Base-by-base conservation (phyloP, 2,888 invertebrate species). In the Erebia ligea region DNA sequence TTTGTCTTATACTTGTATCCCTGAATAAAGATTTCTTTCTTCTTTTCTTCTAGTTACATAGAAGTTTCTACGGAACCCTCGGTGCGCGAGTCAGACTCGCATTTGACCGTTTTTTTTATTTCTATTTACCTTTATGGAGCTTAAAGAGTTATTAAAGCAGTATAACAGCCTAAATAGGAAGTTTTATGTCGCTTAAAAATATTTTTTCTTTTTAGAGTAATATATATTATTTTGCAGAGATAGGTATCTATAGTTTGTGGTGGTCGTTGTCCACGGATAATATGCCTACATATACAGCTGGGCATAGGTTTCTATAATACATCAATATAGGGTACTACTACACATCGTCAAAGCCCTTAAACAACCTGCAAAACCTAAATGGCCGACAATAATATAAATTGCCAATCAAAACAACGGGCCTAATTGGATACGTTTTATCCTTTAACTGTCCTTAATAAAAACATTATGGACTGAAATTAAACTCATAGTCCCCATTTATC, bases 401-500 rank as follows among this genome's bases (percentile, higher is more conserved):
- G 66, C 67, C 68, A 74, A 74, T 70, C 70, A 72, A 65, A 70
- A 71, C 54, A 67, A 56, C 67, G 61, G 66, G 54, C 56, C 73
- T 73, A 74, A 74, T 74, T 73, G 70, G 70, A 25, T 42, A 52
- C 67, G 68, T 76, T 75, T 74, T 69, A 74, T 65, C 68, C 67
- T 67, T 61, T 76, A 76, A 76, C 76, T 74, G 76, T 72, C 76
- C 63, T 74, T 79, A 87, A 87, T 86, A 84, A 85, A 83, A 84
- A 81, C 82, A 84, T 86, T 86, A 79, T 64, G 56, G 65, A 68
- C 73, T 72, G 64, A 80, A 82, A 82, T 82, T 82, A 82, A 82
- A 79, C 82, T 79, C 80, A 81, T 80, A 76, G 67, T 74, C 75
- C 66, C 74, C 81, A 86, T 88, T 83, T 81, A 85, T 84, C 86